Conservation (phyloP, 2,888 invertebrate genomes). For the Polymixis lichenea region DNA sequence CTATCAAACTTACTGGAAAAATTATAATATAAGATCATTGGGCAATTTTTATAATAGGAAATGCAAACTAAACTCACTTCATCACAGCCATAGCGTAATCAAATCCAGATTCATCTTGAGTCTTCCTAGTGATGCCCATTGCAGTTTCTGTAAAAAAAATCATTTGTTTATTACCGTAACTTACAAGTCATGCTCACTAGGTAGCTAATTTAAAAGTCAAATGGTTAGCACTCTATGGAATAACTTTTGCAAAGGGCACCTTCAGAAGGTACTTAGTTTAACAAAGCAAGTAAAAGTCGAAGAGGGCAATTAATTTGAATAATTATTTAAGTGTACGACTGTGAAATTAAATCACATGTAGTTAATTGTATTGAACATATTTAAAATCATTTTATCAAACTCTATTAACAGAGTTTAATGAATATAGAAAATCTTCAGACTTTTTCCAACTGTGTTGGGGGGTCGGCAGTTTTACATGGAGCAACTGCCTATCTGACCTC, state of each 20-base stretch:
- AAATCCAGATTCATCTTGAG: slow-evolving; percentile 93
- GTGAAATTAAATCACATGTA: background rate
- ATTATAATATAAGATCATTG: too few relatives aligned
- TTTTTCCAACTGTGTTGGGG: too few relatives aligned
- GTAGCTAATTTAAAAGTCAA: slow-evolving; percentile 39
- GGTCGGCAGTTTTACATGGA: too few relatives aligned
- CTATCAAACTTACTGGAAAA: too few relatives aligned
- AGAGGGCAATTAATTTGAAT: slow-evolving; percentile 43
- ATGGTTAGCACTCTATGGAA: slow-evolving; percentile 11
- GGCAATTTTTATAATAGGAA: background rate
- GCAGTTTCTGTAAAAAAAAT: slow-evolving; percentile 92
- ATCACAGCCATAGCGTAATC: slow-evolving; percentile 96
- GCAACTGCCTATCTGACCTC: too few relatives aligned
- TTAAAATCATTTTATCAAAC: background rate
- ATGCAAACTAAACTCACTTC: slow-evolving; percentile 86
- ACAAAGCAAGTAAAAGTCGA: slow-evolving; percentile 19
- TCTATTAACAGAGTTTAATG: background rate
- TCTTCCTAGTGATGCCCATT: slow-evolving; percentile 95
- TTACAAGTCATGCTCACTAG: slow-evolving; percentile 39
- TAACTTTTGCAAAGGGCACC: slow-evolving; percentile 19
- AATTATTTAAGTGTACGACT: slow-evolving; percentile 2
- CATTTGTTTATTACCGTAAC: background rate
- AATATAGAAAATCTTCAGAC: background rate
- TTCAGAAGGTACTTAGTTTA: background rate
- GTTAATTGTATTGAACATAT: background rate